Evolutionary conservation across 2,113 vertebrate species (phyloP).

Genomic region (Anarhynchus alexandrinus): DNA sequence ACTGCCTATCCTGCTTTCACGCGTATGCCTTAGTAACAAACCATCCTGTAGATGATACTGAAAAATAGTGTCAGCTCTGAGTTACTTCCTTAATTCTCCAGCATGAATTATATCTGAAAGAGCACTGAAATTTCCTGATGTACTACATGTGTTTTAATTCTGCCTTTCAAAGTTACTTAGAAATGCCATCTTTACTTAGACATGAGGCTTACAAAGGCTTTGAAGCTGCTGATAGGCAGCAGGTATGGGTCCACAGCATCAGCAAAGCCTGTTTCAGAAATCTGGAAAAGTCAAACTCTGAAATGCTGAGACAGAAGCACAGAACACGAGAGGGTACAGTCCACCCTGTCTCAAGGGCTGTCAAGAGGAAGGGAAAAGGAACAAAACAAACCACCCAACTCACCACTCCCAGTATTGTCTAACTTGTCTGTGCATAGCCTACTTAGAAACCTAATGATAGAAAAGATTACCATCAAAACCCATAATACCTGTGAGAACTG

Average conservation of each 20-base stretch:
- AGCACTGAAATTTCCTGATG: neutral
- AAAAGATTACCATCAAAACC: neutral
- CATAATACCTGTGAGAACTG: neutral
- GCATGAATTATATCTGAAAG: neutral
- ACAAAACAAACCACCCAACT: neutral
- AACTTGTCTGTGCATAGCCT: neutral
- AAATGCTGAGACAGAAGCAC: neutral
- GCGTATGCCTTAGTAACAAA: neutral
- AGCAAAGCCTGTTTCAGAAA: neutral
- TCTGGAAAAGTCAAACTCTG: conserved; percentile 5
- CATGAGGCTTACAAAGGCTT: neutral
- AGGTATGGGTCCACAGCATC: neutral
- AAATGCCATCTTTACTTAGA: conserved; percentile 2
- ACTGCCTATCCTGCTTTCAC: neutral
- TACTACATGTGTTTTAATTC: conserved; percentile 9
- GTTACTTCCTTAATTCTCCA: neutral
- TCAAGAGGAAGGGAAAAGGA: neutral
- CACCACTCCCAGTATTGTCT: neutral
- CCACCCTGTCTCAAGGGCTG: neutral
- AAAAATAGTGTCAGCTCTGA: neutral
- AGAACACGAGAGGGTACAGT: neutral
- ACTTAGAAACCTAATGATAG: neutral
- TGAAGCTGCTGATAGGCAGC: neutral
- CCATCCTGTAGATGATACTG: neutral
- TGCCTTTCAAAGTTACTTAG: conserved; percentile 14